These are phyloP conservation scores for Xanthorhoe designata DNA, from an alignment of 2,888 invertebrate genomes.

Conservation along the genomic window DNA sequence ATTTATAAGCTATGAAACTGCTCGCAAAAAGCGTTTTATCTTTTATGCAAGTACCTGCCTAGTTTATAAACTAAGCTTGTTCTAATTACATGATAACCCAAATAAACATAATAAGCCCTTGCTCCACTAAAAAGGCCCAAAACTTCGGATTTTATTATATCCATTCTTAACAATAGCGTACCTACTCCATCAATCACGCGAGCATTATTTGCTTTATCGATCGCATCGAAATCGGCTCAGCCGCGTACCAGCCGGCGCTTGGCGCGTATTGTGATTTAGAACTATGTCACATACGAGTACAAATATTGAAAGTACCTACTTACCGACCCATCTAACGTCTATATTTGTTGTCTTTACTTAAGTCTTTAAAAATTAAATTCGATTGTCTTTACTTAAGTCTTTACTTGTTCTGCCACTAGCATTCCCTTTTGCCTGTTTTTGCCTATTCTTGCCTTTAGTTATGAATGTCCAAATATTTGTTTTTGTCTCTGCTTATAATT, in stretches of 20 bases:
- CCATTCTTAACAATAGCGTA: slow-evolving; percentile 61
- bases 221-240: slow-evolving; percentile 60
- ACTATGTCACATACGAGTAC: slow-evolving; percentile 55
- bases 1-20: neutral
- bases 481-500: too few species aligned
- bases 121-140: slow-evolving; percentile 42
- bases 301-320: slow-evolving; percentile 4
- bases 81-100: slow-evolving; percentile 38
- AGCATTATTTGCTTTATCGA: slow-evolving; percentile 79
- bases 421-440: too few species aligned
- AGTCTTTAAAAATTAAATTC: too few species aligned
- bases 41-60: neutral
- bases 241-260: slow-evolving; percentile 68
- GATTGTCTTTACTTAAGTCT: too few species aligned
- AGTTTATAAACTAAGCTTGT: slow-evolving; percentile 10
- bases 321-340: neutral
- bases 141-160: slow-evolving; percentile 40
- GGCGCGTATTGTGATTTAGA: slow-evolving; percentile 52
- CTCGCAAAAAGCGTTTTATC: neutral
- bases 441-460: too few species aligned
- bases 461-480: too few species aligned
- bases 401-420: too few species aligned
- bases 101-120: slow-evolving; percentile 44
- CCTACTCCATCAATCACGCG: slow-evolving; percentile 79
- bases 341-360: neutral